Base-by-base conservation (phyloP, 2,888 invertebrate genomes). In the Leucophora obtusa region DNA sequence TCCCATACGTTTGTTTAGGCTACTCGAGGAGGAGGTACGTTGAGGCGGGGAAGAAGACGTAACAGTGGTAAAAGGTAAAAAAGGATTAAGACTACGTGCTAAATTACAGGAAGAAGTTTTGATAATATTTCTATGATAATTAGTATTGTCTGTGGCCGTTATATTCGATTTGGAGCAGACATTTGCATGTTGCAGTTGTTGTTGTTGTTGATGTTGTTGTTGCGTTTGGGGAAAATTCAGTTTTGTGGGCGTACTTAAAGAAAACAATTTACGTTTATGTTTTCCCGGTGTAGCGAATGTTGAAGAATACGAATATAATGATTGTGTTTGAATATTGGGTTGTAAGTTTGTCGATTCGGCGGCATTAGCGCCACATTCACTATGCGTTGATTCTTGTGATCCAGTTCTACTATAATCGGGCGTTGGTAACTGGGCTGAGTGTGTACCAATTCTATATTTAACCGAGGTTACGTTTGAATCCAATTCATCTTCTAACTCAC, bases 81-180 rank as follows among this genome's bases (percentile, higher is more conserved):
- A 90, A 17, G 90, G 90, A 84, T 90, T 90, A 21, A 89, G 85
- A 59, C 86, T 88, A 63, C 87, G 85, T 66, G 86, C 86, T 70
- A 87, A 69, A 66, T 82, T 85, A 47, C 84, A 85, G 51, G 86
- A 85, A 60, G 84, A 84, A 70, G 83, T 84, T 72, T 77, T 77
- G 50, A 78, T 75, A 50, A 80, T 35, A 62, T 24, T 68, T 82
- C 14, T 86, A 83, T 43, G 87, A 7, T 14, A n/a, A 7, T 14
- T 14, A 5, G 38, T n/a, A 47, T 47, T 47, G 43, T 47, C 79
- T 53, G 83, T 75, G 38, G 82, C 62, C 69, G 78, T 73, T n/a
- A 77, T 79, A 28, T 5, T 11, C 15, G 14, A 18, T 18, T 24
- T 47, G 11, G 43, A 2, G 14, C 15, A 14, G 6, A 15, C 2